Base-by-base conservation (phyloP, 2,797 vertebrate genomes). In the Melanotaenia nigrans region DNA sequence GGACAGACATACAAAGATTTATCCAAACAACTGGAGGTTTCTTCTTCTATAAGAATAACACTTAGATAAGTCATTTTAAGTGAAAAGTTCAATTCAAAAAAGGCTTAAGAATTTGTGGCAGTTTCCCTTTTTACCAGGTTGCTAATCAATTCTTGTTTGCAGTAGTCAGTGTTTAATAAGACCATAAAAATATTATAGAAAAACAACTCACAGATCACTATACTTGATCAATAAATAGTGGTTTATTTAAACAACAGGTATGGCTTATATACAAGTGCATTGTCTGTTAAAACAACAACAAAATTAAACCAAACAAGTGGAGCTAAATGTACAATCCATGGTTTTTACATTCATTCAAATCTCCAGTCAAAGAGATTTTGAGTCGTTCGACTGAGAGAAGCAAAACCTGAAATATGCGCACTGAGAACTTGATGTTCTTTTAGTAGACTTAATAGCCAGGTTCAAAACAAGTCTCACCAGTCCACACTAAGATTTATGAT, bases 241-340 rank as follows among this genome's bases (percentile, higher is more conserved):
- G 92, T 94, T 93, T 94, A 93, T 93, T 95, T 93, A 85, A 93
- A 91, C 92, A 92, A 94, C 91, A 93, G 76, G 84, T 94, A 94
- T 92, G 92, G 93, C 92, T 94, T 94, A 95, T 95, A 53, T 94
- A 95, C 94, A 95, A 92, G 88, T 93, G 92, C 90, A 91, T 92
- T 83, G 85, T 79, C 79, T 87, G 90, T 93, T 93, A 91, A 91
- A 92, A 91, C 75, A 83, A 90, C 85, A 86, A 87, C 62, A 81
- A 85, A 84, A 87, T 78, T 68, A 85, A 92, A 87, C 78, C 83
- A 84, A 85, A 90, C 78, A 89, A 74, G 72, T 65, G 42, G 58
- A 89, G 91, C 90, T 88, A 84, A 91, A 84, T 89, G 71, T 92
- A 91, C 90, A 92, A 90, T 91, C 81, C 67, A 83, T 85, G 62